Percentiles rank a stretch among this genome's conserved stretches.
phyloP scores from a whole-genome alignment of 2,797 vertebrate species.

The Semotilus atromaculatus region DNA sequence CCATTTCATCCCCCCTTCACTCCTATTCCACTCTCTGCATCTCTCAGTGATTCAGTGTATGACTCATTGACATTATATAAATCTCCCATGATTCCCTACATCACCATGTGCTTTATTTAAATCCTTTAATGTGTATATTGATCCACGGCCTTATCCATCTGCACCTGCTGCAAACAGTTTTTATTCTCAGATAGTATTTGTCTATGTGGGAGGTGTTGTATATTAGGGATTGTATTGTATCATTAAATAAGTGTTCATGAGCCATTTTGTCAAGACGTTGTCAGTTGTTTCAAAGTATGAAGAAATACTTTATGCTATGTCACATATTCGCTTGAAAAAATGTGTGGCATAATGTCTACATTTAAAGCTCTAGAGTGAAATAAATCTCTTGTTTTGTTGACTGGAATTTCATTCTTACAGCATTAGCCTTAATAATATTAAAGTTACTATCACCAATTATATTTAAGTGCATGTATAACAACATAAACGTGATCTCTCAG shows the following conservation, averaged over 20 bases:
- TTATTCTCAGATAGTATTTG: constrained; percentile 36
- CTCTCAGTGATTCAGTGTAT: constrained; percentile 58
- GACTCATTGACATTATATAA: constrained; percentile 65
- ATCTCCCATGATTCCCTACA: constrained; percentile 49
- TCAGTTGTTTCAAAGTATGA: background rate
- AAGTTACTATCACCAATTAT: constrained; percentile 35
- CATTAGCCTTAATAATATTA: constrained; percentile 22
- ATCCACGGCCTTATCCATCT: constrained; percentile 40
- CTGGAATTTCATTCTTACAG: background rate
- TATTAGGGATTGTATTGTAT: constrained; percentile 34
- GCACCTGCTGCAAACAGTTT: constrained; percentile 47
- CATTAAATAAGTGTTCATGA: background rate
- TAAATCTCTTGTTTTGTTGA: constrained; percentile 11
- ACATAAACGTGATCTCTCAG: constrained; percentile 24
- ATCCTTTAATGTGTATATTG: constrained; percentile 55
- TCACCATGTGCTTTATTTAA: constrained; percentile 52
- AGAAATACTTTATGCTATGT: background rate
- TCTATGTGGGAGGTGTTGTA: constrained; percentile 52
- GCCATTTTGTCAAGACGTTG: background rate
- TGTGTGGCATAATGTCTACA: background rate
- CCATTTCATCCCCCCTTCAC: constrained; percentile 16
- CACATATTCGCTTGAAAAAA: background rate
- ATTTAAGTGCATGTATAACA: constrained; percentile 27
- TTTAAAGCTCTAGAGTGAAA: constrained; percentile 3
- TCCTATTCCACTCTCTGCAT: constrained; percentile 19